phyloP scores from a whole-genome alignment of 2,888 invertebrate genomes.

The Dorcus hopei region DNA sequence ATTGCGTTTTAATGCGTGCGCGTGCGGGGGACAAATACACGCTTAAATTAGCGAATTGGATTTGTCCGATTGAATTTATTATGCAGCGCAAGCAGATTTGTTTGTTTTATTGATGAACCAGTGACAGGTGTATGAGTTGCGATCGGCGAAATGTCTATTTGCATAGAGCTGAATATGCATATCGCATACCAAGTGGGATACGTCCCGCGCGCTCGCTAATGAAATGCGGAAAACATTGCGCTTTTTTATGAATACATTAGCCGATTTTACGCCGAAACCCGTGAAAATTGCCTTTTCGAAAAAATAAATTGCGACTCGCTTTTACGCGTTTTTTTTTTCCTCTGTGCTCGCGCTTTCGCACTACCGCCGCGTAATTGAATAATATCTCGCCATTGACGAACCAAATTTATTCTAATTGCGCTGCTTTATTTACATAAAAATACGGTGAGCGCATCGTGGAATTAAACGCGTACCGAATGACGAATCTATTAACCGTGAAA shows the following conservation, averaged over 20 bases:
- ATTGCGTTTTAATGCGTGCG: neutral
- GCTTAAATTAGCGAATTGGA: constrained; percentile 2
- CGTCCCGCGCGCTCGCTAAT: neutral
- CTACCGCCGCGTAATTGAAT: too few relatives aligned
- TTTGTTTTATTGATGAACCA: constrained; percentile 3
- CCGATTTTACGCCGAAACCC: neutral
- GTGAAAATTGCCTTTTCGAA: constrained; percentile 1
- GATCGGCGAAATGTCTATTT: constrained; percentile 2
- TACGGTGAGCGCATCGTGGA: too few relatives aligned
- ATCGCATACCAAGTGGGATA: neutral
- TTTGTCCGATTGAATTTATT: constrained; percentile 3
- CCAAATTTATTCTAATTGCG: too few relatives aligned
- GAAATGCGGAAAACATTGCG: constrained; percentile 3
- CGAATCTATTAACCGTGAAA: too few relatives aligned
- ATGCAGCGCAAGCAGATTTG: neutral
- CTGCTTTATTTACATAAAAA: too few relatives aligned
- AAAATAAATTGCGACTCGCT: neutral
- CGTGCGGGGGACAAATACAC: neutral
- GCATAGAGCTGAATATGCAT: constrained; percentile 3
- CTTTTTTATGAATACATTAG: constrained; percentile 1
- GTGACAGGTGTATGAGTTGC: constrained; percentile 3
- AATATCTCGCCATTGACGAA: too few relatives aligned
- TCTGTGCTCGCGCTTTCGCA: too few relatives aligned
- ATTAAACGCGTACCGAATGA: too few relatives aligned
- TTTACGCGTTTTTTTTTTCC: neutral